phyloP scores from a whole-genome alignment of 2,797 vertebrate genomes.

The Agapornis canus region DNA sequence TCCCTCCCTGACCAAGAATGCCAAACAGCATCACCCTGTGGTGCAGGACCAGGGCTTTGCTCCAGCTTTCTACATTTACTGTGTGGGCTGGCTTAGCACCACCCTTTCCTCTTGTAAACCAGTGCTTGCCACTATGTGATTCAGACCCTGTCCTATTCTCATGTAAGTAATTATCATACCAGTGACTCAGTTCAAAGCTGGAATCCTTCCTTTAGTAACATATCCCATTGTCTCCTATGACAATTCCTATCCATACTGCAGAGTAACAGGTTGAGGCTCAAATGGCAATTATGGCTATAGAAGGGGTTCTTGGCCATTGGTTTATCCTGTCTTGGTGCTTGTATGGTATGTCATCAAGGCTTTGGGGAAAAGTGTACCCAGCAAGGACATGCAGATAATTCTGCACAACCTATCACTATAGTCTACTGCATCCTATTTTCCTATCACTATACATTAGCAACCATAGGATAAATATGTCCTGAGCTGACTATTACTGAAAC shows the following conservation, averaged over 20 bases:
- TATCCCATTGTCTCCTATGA: background rate
- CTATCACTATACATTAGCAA: background rate
- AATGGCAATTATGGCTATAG: background rate
- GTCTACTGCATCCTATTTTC: background rate
- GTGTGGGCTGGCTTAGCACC: constrained; percentile 6
- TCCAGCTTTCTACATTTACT: constrained; percentile 16
- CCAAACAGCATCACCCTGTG: background rate
- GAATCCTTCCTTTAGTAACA: background rate
- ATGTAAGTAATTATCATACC: constrained; percentile 46
- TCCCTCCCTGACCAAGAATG: background rate
- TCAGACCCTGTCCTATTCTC: background rate
- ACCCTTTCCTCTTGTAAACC: constrained; percentile 42
- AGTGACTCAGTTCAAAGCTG: constrained; percentile 45
- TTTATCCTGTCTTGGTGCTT: background rate
- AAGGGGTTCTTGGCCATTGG: background rate
- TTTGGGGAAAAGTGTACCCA: background rate
- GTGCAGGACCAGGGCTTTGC: background rate
- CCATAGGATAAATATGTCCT: background rate
- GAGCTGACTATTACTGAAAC: background rate
- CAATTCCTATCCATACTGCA: fast-evolving
- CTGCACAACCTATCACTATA: background rate
- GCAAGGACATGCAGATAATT: background rate
- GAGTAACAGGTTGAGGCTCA: background rate
- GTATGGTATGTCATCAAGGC: background rate
- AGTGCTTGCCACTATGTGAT: background rate